Evolutionary conservation across 1,140 invertebrate species (phyloP).

Genomic region (Hylaeus anthracinus): DNA sequence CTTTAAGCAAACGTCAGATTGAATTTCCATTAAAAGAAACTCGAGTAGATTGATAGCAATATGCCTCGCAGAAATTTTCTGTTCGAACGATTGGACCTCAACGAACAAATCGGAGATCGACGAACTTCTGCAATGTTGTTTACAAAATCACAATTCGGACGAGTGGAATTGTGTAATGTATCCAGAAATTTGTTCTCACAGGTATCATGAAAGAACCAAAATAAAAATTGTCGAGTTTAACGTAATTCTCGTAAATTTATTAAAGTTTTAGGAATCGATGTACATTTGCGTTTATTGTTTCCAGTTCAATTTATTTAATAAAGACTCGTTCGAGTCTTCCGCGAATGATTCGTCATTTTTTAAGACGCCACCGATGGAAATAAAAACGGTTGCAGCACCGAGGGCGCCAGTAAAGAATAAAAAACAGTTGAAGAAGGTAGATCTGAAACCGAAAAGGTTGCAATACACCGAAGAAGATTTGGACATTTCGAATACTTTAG

Average conservation of each 20-base stretch:
- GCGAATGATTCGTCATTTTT: background rate
- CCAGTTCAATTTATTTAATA: constrained; percentile 4
- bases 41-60: background rate
- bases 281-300: background rate
- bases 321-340: background rate
- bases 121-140: background rate
- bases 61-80: constrained; percentile 15
- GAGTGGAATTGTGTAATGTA: background rate
- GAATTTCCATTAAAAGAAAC: background rate
- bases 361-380: constrained; percentile 33
- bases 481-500: background rate
- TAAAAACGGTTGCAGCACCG: constrained; percentile 14
- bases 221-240: background rate
- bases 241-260: background rate
- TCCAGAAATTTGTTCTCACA: constrained; percentile 5
- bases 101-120: background rate
- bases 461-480: constrained; percentile 54
- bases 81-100: background rate
- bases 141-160: background rate
- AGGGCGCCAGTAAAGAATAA: constrained; percentile 63
- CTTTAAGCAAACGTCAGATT: background rate
- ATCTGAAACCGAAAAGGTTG: constrained; percentile 67
- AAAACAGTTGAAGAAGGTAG: constrained; percentile 39
- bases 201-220: background rate
- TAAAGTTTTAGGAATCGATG: background rate